Base-by-base conservation (phyloP, 2,797 vertebrate genomes). In the Rhynchotus rufescens region DNA sequence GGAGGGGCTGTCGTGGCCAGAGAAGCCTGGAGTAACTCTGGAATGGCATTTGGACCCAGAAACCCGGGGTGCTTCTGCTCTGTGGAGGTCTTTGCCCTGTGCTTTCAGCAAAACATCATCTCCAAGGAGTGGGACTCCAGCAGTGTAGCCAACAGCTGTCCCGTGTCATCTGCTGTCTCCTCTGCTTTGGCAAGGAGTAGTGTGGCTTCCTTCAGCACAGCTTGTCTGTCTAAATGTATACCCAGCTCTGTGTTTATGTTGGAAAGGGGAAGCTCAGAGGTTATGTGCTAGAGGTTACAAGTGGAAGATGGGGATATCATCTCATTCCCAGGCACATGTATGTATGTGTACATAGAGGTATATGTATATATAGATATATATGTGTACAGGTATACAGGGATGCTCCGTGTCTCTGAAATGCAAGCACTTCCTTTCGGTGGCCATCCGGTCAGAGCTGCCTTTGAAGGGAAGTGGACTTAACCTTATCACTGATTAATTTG, bases 391-490 rank as follows among this genome's bases (percentile, higher is more conserved):
- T 19, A 36, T 65, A 21, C 22, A 23, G 54, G 47, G 20, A 49
- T 26, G 23, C 45, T 68, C 32, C 32, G 12, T 47, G 34, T 34
- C 74, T 42, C 74, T 45, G 61, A 19, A 77, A 80, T 45, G 15
- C 6, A 60, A n/a, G 60, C 71, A 83, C 79, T 88, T 93, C 81
- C 88, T 71, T 67, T 66, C 57, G 30, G 30, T 42, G 86, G 65
- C 94, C 94, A 73, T 95, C 84, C 91, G 90, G 88, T 86, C 90
- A 87, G 91, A 62, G 86, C 91, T 88, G 91, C 76, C 71, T 86
- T 78, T 80, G 76, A 78, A 73, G 62, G 88, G 47, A 91, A 64
- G 56, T n/a, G 64, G 62, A 49, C 47, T 87, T 56, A 73, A 52
- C n/a, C 40, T 91, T 75, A 49, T 51, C 75, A 51, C 65, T 68